Evolutionary conservation across 2,888 invertebrate species (phyloP).

Genomic region (Drosophila paramelanica): DNA sequence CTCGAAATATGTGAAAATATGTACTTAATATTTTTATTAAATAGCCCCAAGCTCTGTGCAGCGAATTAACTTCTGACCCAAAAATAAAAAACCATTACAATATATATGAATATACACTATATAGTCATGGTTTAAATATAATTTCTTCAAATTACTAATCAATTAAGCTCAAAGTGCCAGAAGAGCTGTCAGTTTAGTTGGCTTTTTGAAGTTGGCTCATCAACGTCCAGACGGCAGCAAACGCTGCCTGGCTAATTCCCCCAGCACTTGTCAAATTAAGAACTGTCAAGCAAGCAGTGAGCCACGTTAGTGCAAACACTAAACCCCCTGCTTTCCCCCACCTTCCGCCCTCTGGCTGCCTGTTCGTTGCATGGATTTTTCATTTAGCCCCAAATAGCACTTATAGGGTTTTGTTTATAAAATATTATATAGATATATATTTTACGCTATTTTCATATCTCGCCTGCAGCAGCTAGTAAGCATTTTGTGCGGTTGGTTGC

Average conservation of each 20-base stretch:
- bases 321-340: no score
- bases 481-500: constrained; percentile 5
- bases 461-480: constrained; percentile 27
- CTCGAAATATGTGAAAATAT: constrained; percentile 41
- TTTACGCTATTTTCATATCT: constrained; percentile 20
- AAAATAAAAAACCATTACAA: constrained; percentile 13
- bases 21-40: constrained; percentile 22
- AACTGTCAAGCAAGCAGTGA: constrained; percentile 63
- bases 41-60: constrained; percentile 15
- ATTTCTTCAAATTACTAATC: constrained; percentile 59
- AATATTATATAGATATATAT: constrained; percentile 4
- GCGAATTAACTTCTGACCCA: constrained; percentile 59
- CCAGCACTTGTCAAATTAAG: constrained; percentile 65
- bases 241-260: constrained; percentile 47
- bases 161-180: constrained; percentile 66
- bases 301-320: constrained; percentile 27
- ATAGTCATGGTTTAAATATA: constrained; percentile 32
- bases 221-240: constrained; percentile 16
- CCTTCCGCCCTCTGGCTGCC: not conserved
- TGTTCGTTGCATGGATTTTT: constrained; percentile 10
- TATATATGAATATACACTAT: not conserved
- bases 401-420: constrained; percentile 14
- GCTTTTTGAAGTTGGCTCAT: constrained; percentile 64
- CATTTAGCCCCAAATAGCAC: not conserved
- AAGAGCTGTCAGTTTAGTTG: constrained; percentile 52